A percentile compares a stretch with the other conserved stretches of the same genome.
Evolutionary conservation across 2,797 vertebrate genomes (phyloP).

Genomic region (Tapirus indicus): DNA sequence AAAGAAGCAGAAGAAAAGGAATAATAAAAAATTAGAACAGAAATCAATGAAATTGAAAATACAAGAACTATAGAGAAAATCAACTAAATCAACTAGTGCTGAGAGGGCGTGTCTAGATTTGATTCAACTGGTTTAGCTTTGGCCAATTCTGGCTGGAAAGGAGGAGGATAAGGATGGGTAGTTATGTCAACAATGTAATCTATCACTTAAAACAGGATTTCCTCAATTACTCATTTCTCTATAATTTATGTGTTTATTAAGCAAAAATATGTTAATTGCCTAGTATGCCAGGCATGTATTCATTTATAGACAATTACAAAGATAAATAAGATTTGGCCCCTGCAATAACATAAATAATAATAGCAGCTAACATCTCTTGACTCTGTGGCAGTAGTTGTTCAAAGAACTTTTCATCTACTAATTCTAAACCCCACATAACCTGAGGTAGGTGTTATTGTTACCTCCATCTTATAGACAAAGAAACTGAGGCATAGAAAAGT

Average conservation of each 20-base stretch:
- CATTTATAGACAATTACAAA: constrained; percentile 15
- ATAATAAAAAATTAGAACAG: not conserved
- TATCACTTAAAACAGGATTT: not conserved
- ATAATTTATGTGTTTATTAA: constrained; percentile 29
- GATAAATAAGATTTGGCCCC: not conserved
- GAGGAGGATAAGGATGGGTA: not conserved
- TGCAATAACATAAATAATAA: not conserved
- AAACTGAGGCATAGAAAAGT: not conserved
- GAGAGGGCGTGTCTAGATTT: not conserved
- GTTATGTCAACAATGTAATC: not conserved
- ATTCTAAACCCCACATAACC: not conserved
- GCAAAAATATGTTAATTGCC: not conserved
- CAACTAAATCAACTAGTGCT: not conserved
- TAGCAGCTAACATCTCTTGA: not conserved
- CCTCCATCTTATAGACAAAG: not conserved
- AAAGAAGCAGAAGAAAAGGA: not conserved
- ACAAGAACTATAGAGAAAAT: not conserved
- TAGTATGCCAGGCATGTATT: not conserved
- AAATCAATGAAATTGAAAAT: constrained; percentile 34
- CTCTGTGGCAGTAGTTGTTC: not conserved
- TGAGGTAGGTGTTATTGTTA: not conserved
- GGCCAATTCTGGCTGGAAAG: not conserved
- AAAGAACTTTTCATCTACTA: not conserved
- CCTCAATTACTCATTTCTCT: not conserved
- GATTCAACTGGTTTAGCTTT: not conserved